Evolutionary conservation across 2,797 vertebrate species (phyloP), one percentile per base, ranked within the genome.

Genomic region (Enteromius radiatus): DNA sequence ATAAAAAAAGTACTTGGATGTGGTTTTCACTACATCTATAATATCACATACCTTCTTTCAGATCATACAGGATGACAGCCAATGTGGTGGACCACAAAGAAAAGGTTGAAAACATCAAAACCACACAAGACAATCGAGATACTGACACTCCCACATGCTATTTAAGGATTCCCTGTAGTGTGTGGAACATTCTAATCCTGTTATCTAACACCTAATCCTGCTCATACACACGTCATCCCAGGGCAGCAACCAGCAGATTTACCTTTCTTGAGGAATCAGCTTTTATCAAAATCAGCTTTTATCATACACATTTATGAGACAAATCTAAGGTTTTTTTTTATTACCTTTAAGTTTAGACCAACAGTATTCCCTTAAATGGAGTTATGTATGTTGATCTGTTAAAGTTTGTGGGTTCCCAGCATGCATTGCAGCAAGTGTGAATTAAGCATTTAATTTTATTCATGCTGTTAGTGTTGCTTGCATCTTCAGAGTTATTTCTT

Each of bases 141-240:
- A 43, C 69, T 80, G 52, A 43, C 63, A 28, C 73, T 38, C 17
- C 80, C 84, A 28, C 56, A n/a, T 36, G 49, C 88, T 92, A 89
- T 92, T 91, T 92, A 88, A 88, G 80, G 86, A 23, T 49, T 81
- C 73, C 19, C 65, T 87, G 76, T 64, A 83, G 80, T 84, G 5
- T 86, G 90, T 88, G 89, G 91, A 92, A 92, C 89, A 86, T 88
- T 87, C 68, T 94, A 93, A 94, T 94, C 93, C 90, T 78, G 56
- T 90, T 82, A 91, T 68, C 89, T 87, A 79, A 86, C 61, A 75
- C 79, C 64, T 93, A 92, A 93, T 92, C 92, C 87, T 47, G 41
- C 83, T 88, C 73, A 79, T 26, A 47, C 31, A 84, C 56, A 73
- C 71, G 80, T 59, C 59, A 56, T 38, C 61, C 36, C 41, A 17